Conservation (phyloP, 2,113 vertebrate genomes). For the Piliocolobus tephrosceles region DNA sequence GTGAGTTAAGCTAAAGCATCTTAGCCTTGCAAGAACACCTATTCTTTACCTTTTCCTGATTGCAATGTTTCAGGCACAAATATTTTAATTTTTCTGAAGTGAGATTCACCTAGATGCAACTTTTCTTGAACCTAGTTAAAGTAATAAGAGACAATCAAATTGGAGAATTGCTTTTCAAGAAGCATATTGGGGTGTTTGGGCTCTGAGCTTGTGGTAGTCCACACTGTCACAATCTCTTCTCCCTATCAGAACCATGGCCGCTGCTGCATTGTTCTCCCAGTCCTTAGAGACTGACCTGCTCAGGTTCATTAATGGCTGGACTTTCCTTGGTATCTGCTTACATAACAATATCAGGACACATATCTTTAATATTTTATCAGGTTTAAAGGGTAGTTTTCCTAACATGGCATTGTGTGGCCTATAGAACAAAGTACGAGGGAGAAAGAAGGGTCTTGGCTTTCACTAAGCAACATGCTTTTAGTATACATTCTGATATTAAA, state of each 20-base stretch:
- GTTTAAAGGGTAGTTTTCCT: conserved; percentile 75
- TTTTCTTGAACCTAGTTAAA: not conserved
- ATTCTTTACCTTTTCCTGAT: not conserved
- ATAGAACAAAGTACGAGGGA: conserved; percentile 40
- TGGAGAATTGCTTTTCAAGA: not conserved
- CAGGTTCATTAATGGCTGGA: conserved; percentile 76
- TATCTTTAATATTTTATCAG: conserved; percentile 84
- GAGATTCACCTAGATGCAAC: not conserved
- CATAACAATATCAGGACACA: conserved; percentile 79
- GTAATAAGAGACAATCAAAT: not conserved
- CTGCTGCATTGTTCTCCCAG: conserved; percentile 26
- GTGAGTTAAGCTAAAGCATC: not conserved
- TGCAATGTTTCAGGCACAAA: not conserved
- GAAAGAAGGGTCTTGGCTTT: conserved; percentile 43
- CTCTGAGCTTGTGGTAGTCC: not conserved
- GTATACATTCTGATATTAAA: conserved; percentile 33
- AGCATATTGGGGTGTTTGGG: not conserved
- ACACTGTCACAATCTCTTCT: not conserved
- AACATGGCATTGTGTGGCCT: conserved; percentile 53
- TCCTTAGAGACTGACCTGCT: conserved; percentile 74
- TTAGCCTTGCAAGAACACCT: not conserved
- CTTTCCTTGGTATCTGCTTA: conserved; percentile 81
- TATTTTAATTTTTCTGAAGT: not conserved
- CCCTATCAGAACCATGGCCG: not conserved
- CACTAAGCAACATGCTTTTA: conserved; percentile 53